Conservation (phyloP, 2,797 vertebrate genomes). For the Rhinichthys osculus region DNA sequence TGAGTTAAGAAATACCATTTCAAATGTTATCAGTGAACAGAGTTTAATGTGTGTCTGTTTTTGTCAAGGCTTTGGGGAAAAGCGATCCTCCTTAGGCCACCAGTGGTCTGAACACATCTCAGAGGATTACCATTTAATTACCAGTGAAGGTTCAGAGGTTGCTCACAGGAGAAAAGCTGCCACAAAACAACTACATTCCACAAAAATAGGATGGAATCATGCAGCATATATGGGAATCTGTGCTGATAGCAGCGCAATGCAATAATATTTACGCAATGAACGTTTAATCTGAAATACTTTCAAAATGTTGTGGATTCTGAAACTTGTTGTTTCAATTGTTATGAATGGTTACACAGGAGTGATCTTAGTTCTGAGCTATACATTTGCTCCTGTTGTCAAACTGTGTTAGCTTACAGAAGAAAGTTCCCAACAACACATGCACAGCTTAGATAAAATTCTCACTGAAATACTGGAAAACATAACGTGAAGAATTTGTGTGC, state of each 20-base stretch:
- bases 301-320: not conserved
- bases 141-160: slow-evolving; percentile 8
- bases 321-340: not conserved
- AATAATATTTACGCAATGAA: not conserved
- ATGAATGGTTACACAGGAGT: not conserved
- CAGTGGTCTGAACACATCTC: not conserved
- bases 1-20: slow-evolving; percentile 63
- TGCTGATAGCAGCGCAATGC: not conserved
- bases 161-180: slow-evolving; percentile 18
- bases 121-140: slow-evolving; percentile 44
- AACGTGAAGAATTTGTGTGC: not conserved
- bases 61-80: slow-evolving; percentile 18
- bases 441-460: slow-evolving; percentile 3
- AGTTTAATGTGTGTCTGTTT: slow-evolving; percentile 25
- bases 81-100: slow-evolving; percentile 20
- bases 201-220: not conserved
- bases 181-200: slow-evolving; percentile 20
- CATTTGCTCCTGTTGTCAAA: slow-evolving; percentile 14
- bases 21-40: slow-evolving; percentile 55
- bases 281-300: not conserved
- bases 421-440: slow-evolving; percentile 11
- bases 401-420: not conserved
- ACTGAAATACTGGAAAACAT: not conserved
- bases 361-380: not conserved
- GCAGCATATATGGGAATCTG: not conserved